Conservation (phyloP, 2,113 vertebrate genomes). For the Dromaius novaehollandiae region DNA sequence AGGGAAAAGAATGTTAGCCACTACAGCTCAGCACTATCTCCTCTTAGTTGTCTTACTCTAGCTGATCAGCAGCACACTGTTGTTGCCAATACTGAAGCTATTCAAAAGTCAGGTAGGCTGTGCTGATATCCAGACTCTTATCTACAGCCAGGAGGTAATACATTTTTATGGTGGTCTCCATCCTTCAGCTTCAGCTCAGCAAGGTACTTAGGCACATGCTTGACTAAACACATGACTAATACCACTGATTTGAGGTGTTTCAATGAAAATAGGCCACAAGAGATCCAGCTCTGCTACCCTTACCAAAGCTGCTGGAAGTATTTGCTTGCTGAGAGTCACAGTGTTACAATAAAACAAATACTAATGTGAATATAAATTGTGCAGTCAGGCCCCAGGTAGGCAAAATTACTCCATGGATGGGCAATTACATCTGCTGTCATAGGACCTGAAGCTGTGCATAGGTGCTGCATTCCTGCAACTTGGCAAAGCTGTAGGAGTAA, state of each 20-base stretch:
- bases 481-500: slow-evolving; percentile 36
- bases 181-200: background rate
- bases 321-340: background rate
- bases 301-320: background rate
- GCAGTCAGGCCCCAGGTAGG: background rate
- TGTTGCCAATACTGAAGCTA: background rate
- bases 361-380: background rate
- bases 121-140: background rate
- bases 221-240: slow-evolving; percentile 2
- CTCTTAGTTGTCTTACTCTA: background rate
- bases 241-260: background rate
- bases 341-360: background rate
- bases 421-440: background rate
- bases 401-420: background rate
- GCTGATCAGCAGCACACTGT: background rate
- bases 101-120: background rate
- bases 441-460: background rate
- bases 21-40: background rate
- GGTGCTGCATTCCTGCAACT: slow-evolving; percentile 11
- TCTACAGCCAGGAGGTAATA: background rate
- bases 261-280: background rate
- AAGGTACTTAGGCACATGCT: background rate
- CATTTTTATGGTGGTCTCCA: background rate
- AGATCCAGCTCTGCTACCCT: background rate
- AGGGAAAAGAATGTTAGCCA: background rate